Conservation (phyloP, 1,140 invertebrate species). For the Heliconius congener region DNA sequence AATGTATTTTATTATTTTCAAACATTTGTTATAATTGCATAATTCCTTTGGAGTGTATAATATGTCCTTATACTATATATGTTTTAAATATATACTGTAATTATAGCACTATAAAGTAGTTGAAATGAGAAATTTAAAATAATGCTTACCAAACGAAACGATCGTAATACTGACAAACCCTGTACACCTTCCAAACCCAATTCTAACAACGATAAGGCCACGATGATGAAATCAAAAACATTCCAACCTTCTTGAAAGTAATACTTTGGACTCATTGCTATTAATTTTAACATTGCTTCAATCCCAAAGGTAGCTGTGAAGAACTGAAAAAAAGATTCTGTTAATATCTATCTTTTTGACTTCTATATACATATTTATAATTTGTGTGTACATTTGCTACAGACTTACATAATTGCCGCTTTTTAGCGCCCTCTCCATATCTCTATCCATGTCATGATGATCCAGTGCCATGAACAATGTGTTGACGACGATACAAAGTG, state of each 20-base stretch:
- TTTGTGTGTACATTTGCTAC: not conserved
- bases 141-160: conserved; percentile 96
- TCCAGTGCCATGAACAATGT: conserved; percentile 99
- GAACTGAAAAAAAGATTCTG: conserved; percentile 85
- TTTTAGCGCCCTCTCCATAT: conserved; percentile 92
- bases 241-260: conserved; percentile 99
- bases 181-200: conserved; percentile 95
- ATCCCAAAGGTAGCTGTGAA: conserved; percentile 98
- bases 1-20: not conserved
- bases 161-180: conserved; percentile 97
- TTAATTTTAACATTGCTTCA: conserved; percentile 97
- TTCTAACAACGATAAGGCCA: conserved; percentile 96
- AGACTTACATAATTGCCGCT: conserved; percentile 96
- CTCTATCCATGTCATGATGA: conserved; percentile 95
- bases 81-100: too few relatives aligned
- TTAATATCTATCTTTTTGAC: conserved; percentile 9
- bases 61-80: not conserved
- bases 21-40: not conserved
- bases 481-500: conserved; percentile 98
- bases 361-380: not conserved
- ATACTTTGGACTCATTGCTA: conserved; percentile 97
- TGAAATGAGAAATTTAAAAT: not conserved
- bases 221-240: conserved; percentile 99
- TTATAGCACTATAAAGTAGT: not conserved
- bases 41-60: not conserved